These are phyloP conservation scores for Okapia johnstoni DNA, from an alignment of 2,113 vertebrate species.

Conservation along the genomic window DNA sequence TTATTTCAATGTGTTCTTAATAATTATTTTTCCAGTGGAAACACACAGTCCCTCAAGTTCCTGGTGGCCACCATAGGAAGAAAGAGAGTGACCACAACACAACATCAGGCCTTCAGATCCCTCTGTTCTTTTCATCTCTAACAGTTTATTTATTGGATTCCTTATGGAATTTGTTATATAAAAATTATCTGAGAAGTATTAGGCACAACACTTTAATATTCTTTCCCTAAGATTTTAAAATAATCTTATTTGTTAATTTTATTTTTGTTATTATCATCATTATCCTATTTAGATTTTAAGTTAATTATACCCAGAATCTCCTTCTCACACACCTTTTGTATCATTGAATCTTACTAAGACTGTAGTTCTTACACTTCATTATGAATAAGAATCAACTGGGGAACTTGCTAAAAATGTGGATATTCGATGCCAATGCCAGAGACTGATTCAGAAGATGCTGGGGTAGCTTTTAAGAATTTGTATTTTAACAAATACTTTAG, in stretches of 20 bases:
- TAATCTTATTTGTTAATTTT: neutral
- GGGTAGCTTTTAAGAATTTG: neutral
- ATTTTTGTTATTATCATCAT: neutral
- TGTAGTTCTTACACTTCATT: neutral
- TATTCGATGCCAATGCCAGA: neutral
- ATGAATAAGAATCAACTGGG: neutral
- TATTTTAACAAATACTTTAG: neutral
- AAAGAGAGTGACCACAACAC: neutral
- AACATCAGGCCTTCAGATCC: neutral
- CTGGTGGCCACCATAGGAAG: neutral
- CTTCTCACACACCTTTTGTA: neutral
- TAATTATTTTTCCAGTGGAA: constrained; percentile 1
- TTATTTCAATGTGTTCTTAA: neutral
- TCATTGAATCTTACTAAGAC: neutral
- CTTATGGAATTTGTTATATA: neutral
- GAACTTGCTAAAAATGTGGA: neutral
- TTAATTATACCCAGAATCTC: neutral
- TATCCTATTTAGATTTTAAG: neutral
- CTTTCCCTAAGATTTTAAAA: neutral
- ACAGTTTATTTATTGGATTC: neutral
- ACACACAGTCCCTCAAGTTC: neutral
- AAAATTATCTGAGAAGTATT: neutral
- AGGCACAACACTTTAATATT: neutral
- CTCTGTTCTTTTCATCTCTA: neutral
- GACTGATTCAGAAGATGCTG: neutral